phyloP scores from a whole-genome alignment of 2,888 invertebrate species.

The Troides helena region DNA sequence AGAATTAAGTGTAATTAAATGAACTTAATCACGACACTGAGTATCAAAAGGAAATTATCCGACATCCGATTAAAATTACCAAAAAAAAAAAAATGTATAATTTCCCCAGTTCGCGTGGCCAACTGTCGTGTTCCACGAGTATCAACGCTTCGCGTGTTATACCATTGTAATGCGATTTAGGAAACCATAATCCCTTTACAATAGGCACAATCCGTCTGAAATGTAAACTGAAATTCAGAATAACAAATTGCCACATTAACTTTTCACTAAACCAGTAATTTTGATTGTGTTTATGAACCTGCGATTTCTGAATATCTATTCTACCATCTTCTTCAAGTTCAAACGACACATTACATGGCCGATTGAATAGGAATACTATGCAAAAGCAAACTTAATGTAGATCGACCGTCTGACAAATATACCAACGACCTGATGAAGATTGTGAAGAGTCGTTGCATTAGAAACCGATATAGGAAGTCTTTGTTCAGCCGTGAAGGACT shows the following conservation, averaged over 20 bases:
- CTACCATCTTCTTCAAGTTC: neutral
- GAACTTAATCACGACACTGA: constrained; percentile 29
- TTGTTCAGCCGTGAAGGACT: no score
- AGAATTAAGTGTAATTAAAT: constrained; percentile 25
- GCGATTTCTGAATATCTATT: neutral
- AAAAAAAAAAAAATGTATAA: constrained; percentile 37
- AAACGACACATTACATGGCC: neutral
- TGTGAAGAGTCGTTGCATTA: no score
- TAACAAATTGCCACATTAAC: constrained; percentile 44
- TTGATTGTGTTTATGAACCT: constrained; percentile 6
- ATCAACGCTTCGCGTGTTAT: constrained; percentile 71
- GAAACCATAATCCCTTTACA: constrained; percentile 69
- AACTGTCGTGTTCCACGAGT: constrained; percentile 53
- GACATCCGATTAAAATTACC: constrained; percentile 23
- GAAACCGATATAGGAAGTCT: no score
- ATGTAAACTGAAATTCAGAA: constrained; percentile 64
- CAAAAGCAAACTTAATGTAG: no score
- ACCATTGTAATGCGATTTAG: constrained; percentile 71
- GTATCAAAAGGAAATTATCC: constrained; percentile 29
- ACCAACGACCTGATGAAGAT: no score
- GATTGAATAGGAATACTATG: no score
- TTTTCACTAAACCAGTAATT: constrained; percentile 32
- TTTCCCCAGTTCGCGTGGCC: constrained; percentile 58
- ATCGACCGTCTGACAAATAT: no score
- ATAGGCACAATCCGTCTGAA: constrained; percentile 60